Conservation (phyloP, 2,113 vertebrate species). For the Galeopterus variegatus region DNA sequence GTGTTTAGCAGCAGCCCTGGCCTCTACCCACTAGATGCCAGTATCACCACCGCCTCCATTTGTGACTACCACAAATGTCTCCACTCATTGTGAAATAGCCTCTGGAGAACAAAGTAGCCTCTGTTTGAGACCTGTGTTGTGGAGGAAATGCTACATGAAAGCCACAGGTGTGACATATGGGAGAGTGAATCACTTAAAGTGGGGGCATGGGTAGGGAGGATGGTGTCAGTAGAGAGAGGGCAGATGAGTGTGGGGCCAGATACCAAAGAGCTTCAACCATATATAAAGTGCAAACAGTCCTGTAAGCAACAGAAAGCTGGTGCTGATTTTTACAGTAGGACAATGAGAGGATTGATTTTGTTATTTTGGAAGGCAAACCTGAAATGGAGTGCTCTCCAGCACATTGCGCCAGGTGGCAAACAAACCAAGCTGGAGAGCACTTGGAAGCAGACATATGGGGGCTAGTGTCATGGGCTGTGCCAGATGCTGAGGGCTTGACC, state of each 20-base stretch:
- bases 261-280: not conserved
- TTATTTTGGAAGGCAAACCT: not conserved
- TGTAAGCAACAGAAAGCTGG: not conserved
- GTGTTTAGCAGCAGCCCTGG: not conserved
- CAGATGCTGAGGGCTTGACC: not conserved
- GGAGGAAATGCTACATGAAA: not conserved
- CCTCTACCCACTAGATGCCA: not conserved
- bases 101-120: not conserved
- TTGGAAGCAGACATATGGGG: rapidly evolving
- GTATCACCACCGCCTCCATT: not conserved
- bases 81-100: not conserved
- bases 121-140: not conserved
- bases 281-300: not conserved
- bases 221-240: too few species aligned
- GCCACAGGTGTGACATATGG: not conserved
- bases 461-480: not conserved
- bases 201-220: too few species aligned
- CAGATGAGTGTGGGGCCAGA: not conserved
- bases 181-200: not conserved
- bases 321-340: not conserved
- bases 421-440: not conserved
- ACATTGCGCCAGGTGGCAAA: not conserved
- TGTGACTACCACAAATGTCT: not conserved
- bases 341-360: not conserved
- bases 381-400: not conserved